Evolutionary conservation across 2,797 vertebrate genomes (phyloP), one percentile per base, ranked within the genome.

Genomic region (Astyanax mexicanus): DNA sequence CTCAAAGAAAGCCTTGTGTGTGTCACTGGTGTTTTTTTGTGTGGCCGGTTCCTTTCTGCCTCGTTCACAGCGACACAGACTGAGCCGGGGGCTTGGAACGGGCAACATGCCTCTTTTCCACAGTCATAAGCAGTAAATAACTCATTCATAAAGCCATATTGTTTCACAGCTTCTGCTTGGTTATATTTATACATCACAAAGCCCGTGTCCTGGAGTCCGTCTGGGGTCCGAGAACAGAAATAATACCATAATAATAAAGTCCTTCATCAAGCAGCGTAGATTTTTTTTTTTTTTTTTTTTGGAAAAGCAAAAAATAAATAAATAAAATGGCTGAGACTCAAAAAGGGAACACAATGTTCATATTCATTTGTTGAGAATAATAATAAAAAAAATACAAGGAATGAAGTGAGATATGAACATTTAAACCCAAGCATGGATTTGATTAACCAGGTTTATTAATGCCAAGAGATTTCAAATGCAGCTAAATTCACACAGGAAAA

Each of bases 1-100:
- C 93, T 95, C 92, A 92, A 86, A 81, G 85, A 93, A 90, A 92
- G 94, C 89, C 93, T 91, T 89, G 88, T 93, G 93, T 93, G 92
- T 91, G 94, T 89, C 54, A 57, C 54, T 57, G 54, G 54, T 29
- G 25, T 57, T 62, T 62, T 13, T 64, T 64, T n/a, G n/a, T n/a
- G 19, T 37, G 88, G 90, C 89, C 91, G 93, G 93, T 94, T 92
- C 92, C 87, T 89, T 92, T 93, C 91, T 92, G 90, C 94, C 95
- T 95, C 92, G 95, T 91, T 88, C 73, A 81, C 35, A 51, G 78
- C 87, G 88, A 86, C 85, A 17, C 54, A 85, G 88, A 79, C 88
- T 49, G 76, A 84, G 87, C 89, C 86, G 82, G 84, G 55, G 87
- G 82, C 69, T 69, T 17, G 66, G 84, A 71, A 84, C 83, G 69